Evolutionary conservation across 2,888 invertebrate species (phyloP), one percentile per base, ranked within the genome.

Genomic region (Drosophila subquinaria): DNA sequence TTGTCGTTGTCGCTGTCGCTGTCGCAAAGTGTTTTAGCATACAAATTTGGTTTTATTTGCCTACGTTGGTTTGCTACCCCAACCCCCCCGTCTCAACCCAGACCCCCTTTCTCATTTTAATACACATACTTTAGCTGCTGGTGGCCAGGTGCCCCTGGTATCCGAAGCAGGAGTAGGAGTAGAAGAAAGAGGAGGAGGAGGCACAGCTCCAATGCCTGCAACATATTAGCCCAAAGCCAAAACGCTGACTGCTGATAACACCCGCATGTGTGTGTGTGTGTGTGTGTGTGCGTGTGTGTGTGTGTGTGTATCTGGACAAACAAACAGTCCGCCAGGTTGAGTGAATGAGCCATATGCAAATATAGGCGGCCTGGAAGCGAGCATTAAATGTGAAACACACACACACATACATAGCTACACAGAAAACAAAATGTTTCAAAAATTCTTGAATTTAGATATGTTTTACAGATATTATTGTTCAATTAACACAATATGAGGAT

Each of bases 261-360:
- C 87, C 87, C 88, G 86, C 88, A 87, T 88, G 65, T 80, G 73
- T 66, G 33, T 45, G 38, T 35, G 55, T 62, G 62, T 64, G 47
- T 62, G 36, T 42, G 36, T 9, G 20, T 64, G 47, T 62, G 36
- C 36, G 36, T 9, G 20, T 50, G 60, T 36, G 66, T 45, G 61
- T 59, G 69, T 78, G 60, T 57, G 65, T 72, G 82, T 82, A 81
- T 87, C 84, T 85, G 87, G 87, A 85, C 84, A 85, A 86, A 85
- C 84, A 85, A 84, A 85, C 77, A 87, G 84, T 81, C 83, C 77
- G 75, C 77, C 74, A 77, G 74, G 77, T 77, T 82, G 84, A 86
- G 82, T 83, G 83, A 80, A 84, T 86, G 84, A 86, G 86, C 87
- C 84, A 84, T 86, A 87, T 87, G 87, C 87, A 87, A 87, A 87